Conservation (phyloP, 2,113 vertebrate species). For the human (Homo sapiens) region GRCh38 chr5:160641501-160642000, state of each 20-base stretch:
- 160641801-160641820: conserved; percentile 35
- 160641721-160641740: conserved; percentile 28
- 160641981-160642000: not conserved
- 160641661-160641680: not conserved
- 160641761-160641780: conserved; percentile 69
- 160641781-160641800: conserved; percentile 51
- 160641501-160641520: not conserved
- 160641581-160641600: not conserved
- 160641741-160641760: conserved; percentile 30
- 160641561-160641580: not conserved
- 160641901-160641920: not conserved
- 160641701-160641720: conserved; percentile 47
- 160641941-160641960: not conserved
- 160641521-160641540: not conserved
- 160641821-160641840: conserved; percentile 36
- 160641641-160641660: not conserved
- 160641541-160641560: not conserved
- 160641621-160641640: not conserved
- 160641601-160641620: not conserved
- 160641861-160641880: conserved; percentile 23
- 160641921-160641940: not conserved
- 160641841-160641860: conserved; percentile 62
- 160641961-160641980: not conserved
- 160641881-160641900: conserved; percentile 3
- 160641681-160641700: not conserved